Conservation (phyloP, 2,113 vertebrate genomes). For the Cololabis saira region DNA sequence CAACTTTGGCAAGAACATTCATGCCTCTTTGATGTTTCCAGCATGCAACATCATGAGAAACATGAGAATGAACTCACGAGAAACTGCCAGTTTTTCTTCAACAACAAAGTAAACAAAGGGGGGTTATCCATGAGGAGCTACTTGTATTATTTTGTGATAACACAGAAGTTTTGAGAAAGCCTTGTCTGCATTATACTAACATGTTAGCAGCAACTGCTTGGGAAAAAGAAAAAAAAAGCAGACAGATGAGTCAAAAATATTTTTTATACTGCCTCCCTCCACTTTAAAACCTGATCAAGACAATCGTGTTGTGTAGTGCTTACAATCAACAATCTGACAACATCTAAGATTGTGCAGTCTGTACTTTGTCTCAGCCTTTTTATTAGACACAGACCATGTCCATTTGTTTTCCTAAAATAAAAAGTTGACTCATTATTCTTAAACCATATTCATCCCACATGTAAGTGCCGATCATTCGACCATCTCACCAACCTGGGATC, state of each 20-base stretch:
- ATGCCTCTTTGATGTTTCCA: too few species aligned
- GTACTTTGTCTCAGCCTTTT: neutral
- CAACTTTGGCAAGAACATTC: too few species aligned
- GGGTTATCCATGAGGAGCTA: neutral
- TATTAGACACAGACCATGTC: neutral
- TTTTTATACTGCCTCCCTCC: neutral
- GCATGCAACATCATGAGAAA: neutral
- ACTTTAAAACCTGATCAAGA: neutral
- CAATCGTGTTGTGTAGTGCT: neutral
- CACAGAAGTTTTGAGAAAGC: neutral
- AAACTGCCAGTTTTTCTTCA: neutral
- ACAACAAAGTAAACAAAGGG: neutral
- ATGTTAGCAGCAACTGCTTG: neutral
- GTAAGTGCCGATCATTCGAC: neutral
- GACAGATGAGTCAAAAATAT: neutral
- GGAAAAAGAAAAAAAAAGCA: neutral
- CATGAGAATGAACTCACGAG: neutral
- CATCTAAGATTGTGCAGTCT: neutral
- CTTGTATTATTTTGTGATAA: neutral
- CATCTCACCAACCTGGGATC: neutral
- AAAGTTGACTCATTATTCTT: neutral
- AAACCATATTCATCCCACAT: neutral
- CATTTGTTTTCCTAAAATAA: neutral
- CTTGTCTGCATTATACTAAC: neutral
- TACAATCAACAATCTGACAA: neutral